phyloP scores from a whole-genome alignment of 2,113 vertebrate species.

The Microtus richardsoni region DNA sequence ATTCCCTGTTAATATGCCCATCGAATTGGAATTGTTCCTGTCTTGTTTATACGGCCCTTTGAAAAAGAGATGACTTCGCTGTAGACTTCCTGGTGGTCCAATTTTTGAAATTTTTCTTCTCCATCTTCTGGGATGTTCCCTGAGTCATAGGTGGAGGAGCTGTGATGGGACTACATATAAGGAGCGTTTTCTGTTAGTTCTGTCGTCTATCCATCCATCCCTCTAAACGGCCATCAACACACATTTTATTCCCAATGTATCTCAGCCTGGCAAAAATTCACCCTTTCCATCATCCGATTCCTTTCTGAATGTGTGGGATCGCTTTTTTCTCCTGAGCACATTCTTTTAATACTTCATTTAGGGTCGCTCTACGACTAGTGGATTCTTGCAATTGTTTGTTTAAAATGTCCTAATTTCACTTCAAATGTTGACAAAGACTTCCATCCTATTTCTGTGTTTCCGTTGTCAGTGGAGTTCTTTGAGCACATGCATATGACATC shows the following conservation, averaged over 20 bases:
- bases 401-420: slow-evolving; percentile 38
- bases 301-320: neutral
- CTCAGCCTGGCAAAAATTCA: neutral
- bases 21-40: no score
- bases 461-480: neutral
- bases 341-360: neutral
- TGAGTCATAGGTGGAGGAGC: neutral
- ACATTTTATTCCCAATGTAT: neutral
- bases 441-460: neutral
- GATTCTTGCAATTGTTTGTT: neutral
- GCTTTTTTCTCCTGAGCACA: neutral
- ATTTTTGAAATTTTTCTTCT: neutral
- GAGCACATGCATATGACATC: no score
- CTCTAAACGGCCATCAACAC: neutral
- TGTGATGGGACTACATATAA: neutral
- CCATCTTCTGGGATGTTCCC: neutral
- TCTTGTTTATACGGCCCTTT: neutral
- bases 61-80: rapidly evolving
- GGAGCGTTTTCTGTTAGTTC: neutral
- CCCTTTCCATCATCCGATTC: neutral
- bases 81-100: neutral
- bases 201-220: neutral
- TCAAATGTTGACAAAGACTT: neutral
- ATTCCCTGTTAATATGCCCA: no score
- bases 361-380: neutral